Evolutionary conservation across 2,113 vertebrate species (phyloP), one percentile per base, ranked within the genome.

Genomic region (Neodon shergylaensis): DNA sequence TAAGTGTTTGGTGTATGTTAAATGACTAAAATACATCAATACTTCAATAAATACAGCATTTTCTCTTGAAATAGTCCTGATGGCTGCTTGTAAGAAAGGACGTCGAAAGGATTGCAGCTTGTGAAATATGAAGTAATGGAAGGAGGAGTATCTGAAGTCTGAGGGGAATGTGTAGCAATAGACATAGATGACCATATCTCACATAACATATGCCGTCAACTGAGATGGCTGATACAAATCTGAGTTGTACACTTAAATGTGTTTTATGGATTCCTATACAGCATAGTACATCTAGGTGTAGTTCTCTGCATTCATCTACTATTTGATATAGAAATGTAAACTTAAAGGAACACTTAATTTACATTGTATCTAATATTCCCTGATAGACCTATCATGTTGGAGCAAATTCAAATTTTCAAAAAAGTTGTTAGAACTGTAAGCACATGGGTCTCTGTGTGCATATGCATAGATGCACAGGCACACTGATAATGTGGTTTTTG

Each of bases 11-110:
- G 36, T 77, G 28, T 90, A 44, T 82, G 21, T 66, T 84, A 76
- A 84, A 66, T 94, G n/a, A 90, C 47, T 84, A 90, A 89, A 90
- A 28, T 65, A 31, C 26, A 36, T 83, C 42, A 94, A 11, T 74
- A 54, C 36, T 76, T 54, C n/a, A 90, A 58, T 94, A 90, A 52
- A 83, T 66, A 66, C 5, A 31, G 10, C 58, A 84, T 90, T 83
- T 74, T 47, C 11, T 47, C 70, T 84, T 84, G n/a, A 90, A 77
- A 83, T 77, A 90, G n/a, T 85, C 78, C 9, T 54, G 36, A 52
- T 24, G 33, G 22, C 33, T 83, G 19, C 21, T 74, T 94, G 22
- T 68, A 22, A 21, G 77, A 68, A 31, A 68, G 6, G 31, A 28
- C 47, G 0, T 94, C 21, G 77, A 44, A 82, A 58, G 68, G 36